Percentiles rank a stretch among this genome's conserved stretches.
phyloP scores from a whole-genome alignment of 1,140 invertebrate species.

The Scaptomyza pallida region DNA sequence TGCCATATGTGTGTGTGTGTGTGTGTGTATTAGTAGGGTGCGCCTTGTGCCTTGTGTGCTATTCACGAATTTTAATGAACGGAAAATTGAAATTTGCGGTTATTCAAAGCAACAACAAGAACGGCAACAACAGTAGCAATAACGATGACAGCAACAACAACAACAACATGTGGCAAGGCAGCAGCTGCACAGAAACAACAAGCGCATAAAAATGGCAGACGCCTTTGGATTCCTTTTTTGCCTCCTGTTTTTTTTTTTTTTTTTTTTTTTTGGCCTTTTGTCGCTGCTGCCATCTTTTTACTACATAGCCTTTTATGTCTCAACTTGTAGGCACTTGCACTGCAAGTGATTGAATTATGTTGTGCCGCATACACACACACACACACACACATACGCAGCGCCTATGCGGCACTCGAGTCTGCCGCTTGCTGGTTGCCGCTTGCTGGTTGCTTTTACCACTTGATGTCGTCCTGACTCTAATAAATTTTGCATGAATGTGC shows the following conservation, averaged over 20 bases:
- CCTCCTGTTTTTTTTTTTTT: no score
- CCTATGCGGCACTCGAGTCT: constrained; percentile 5
- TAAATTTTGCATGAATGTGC: constrained; percentile 66
- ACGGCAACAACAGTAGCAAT: constrained; percentile 7
- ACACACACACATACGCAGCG: constrained; percentile 6
- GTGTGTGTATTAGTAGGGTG: constrained; percentile 1
- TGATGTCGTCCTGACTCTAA: constrained; percentile 39
- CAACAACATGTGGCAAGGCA: constrained; percentile 11
- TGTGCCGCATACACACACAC: constrained; percentile 12
- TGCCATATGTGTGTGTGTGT: constrained; percentile 25
- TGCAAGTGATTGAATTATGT: constrained; percentile 67
- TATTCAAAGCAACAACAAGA: constrained; percentile 38
- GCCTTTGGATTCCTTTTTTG: no score
- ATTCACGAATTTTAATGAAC: constrained; percentile 75
- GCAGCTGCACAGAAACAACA: constrained; percentile 5
- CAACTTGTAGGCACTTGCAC: constrained; percentile 39
- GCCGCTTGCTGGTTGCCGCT: neutral
- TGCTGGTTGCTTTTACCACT: constrained; percentile 13
- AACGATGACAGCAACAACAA: constrained; percentile 14
- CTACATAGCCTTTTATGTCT: constrained; percentile 19
- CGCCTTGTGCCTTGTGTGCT: constrained; percentile 41
- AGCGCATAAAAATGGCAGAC: constrained; percentile 7
- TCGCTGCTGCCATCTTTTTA: constrained; percentile 4
- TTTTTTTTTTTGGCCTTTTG: neutral
- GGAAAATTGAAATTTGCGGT: constrained; percentile 72